Base-by-base conservation (phyloP, 2,888 invertebrate genomes). In the Tenodera sinensis region DNA sequence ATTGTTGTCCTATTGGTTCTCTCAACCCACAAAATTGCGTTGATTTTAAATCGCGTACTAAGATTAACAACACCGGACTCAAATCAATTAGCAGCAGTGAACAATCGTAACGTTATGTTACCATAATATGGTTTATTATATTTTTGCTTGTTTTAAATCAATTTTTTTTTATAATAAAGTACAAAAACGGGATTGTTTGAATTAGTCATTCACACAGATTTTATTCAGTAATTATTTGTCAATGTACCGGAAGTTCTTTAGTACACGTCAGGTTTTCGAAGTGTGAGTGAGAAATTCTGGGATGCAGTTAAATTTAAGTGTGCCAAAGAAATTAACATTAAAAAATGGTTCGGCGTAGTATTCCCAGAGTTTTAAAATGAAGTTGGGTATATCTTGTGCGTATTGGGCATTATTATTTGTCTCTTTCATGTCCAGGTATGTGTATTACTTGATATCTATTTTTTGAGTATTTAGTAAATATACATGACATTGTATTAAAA, bases 331-430 rank as follows among this genome's bases (percentile, higher is more conserved):
- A 71, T 20, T 20, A 20, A 25, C 4, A 2, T 20, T 4, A 71
- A 83, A 87, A 87, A 87, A 87, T 87, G 87, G 27, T 87, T 87
- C 14, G 28, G 12, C 34, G n/a, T 34, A 83, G 9, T 83, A 87
- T 82, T 82, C 82, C 34, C 83, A 81, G 9, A 83, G 25, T 89
- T 85, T 88, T 94, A 95, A 94, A 94, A 95, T 95, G 95, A 95
- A 95, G 95, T 94, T 94, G 93, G 94, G 94, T 92, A 93, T 95
- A 92, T 94, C 94, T 93, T 93, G 94, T 91, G 94, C 95, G 92
- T 95, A 95, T 93, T 95, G 95, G 94, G 95, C 94, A 92, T 93
- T 95, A 92, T 94, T 95, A 93, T 94, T 95, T 91, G 94, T 95
- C 92, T 95, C 94, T 92, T 93, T 95, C 92, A 92, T 95, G 89